Evolutionary conservation across 1,140 invertebrate genomes (phyloP), one percentile per base, ranked within the genome.

Genomic region (Nymphalis io): DNA sequence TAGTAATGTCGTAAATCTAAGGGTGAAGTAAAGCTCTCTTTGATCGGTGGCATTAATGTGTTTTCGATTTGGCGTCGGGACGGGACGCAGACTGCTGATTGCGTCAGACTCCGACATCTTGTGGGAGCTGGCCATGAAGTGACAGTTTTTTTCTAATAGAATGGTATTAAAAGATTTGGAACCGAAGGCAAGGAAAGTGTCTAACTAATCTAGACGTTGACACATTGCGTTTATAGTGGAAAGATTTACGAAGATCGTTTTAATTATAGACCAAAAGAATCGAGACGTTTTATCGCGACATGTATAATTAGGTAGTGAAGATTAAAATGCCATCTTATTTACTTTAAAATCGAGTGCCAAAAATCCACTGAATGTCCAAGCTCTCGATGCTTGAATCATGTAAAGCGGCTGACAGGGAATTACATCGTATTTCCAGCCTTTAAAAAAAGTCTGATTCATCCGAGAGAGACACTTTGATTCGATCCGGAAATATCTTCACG

Each of bases 371-470:
- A 84, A 85, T 80, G 75, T 87, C 80, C 83, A 84, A 84, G 87
- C 68, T 86, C 87, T 85, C 79, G 81, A 84, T 81, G 82, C 81
- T 72, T 58, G 74, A 72, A 85, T 84, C 76, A 80, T 80, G 76
- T 79, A 80, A 73, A 69, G 75, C 76, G 75, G 71, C 72, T 84
- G 85, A 84, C 86, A 88, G 74, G 70, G 76, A 80, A 80, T 85
- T 84, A 87, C 81, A 79, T 86, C 78, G 76, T 73, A 79, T 79
- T 79, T 81, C 57, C 82, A 80, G 58, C 70, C 62, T 77, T 86
- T 71, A 72, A 85, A 87, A 88, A 86, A 84, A 83, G 65, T 84
- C 74, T 89, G 89, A 91, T 83, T 91, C 89, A 90, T 73, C 81
- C 71, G 73, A 83, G 83, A 87, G 73, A 83, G 83, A 87, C 82